These are phyloP conservation scores for Hemicrepidius hirtus DNA, from an alignment of 2,888 invertebrate species.

Conservation along the genomic window DNA sequence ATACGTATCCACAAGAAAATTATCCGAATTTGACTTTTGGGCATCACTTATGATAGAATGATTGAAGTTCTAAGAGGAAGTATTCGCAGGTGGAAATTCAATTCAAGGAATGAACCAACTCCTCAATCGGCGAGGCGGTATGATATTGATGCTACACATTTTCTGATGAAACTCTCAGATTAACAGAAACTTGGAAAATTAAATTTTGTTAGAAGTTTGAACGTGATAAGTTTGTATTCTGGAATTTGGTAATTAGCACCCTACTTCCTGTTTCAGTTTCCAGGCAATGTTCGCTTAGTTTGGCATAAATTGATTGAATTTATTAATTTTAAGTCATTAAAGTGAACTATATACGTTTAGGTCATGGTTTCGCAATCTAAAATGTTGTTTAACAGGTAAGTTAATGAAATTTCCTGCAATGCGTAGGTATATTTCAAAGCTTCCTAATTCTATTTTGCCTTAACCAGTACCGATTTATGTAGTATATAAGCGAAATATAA, in stretches of 20 bases:
- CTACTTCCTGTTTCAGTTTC: not conserved
- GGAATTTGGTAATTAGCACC: conserved; percentile 21
- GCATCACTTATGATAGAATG: no score
- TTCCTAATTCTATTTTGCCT: no score
- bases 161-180: not conserved
- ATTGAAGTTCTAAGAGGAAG: not conserved
- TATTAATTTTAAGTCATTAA: conserved; percentile 11
- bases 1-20: no score
- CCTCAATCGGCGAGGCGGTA: not conserved
- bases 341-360: no score
- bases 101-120: not conserved
- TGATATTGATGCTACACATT: not conserved
- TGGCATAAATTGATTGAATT: conserved; percentile 8
- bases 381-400: no score
- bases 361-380: no score
- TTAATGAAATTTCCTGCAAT: no score
- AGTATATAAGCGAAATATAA: no score
- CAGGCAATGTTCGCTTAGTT: conserved; percentile 7
- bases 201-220: conserved; percentile 7
- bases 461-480: no score
- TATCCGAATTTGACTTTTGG: no score
- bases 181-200: conserved; percentile 11
- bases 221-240: not conserved
- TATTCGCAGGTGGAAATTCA: not conserved
- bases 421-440: no score